Base-by-base conservation (phyloP, 2,113 vertebrate species). In the Galeopterus variegatus region DNA sequence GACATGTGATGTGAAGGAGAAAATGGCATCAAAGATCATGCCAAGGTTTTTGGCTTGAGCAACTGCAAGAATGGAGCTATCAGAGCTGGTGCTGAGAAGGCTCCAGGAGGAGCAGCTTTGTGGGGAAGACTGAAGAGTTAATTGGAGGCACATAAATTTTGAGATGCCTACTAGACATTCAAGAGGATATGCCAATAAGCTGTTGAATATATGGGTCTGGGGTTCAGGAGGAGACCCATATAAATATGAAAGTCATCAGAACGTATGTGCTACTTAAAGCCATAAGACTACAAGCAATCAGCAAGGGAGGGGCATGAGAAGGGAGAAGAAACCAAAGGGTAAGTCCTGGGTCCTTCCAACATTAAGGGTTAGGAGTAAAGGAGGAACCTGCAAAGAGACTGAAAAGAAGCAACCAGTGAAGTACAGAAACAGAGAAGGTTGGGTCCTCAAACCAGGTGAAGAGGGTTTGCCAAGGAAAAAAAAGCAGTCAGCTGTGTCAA, bases 401-500 rank as follows among this genome's bases (percentile, higher is more conserved):
- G 41, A 93, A 60, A 90, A 75, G 70, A 69, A 54, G 14, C 14
- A 31, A n/a, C 36, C 13, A 54, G 48, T 45, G 4, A 54, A 48
- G 10, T 24, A 50, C 28, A 69, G 70, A 90, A 64, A 18, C 94
- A 88, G 36, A 89, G 67, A 60, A 17, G 23, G 26, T 23, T 17
- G n/a, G 52, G 52, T 50, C 45, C 64, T 69, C 83, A 36, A 81
- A 89, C 52, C 65, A 94, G 69, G 12, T 56, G n/a, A 95, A 85
- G 28, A 81, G 50, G 50, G 9, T 76, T 64, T 75, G 45, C 81
- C 91, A 76, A 58, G 12, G n/a, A 41, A 69, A 36, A 62, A 75
- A 19, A 64, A 69, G 3, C 19, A 86, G n/a, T 48, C 50, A 73
- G 6, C 41, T 58, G 28, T 36, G 17, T 87, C 80, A 94, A 69